These are phyloP conservation scores for Clarias gariepinus DNA, from an alignment of 2,113 vertebrate species.

Conservation along the genomic window DNA sequence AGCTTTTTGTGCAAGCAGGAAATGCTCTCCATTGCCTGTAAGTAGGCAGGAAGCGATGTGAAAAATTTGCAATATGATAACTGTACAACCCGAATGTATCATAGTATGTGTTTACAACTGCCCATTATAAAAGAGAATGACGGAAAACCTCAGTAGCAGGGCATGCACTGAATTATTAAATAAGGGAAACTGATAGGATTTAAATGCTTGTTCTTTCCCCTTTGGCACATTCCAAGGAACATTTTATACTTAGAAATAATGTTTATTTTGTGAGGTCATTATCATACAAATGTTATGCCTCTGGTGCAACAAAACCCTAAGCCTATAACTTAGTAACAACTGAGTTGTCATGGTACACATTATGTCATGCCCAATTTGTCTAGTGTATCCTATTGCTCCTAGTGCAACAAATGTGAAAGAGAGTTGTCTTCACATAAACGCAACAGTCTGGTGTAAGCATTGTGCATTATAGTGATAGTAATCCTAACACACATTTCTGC, in stretches of 20 bases:
- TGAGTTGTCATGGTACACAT: not conserved
- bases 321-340: not conserved
- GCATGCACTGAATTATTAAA: slow-evolving; percentile 18
- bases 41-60: slow-evolving; percentile 23
- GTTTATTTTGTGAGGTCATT: not conserved
- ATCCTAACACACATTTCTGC: not conserved
- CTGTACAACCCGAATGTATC: not conserved
- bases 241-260: not conserved
- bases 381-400: not conserved
- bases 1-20: slow-evolving; percentile 28
- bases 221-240: not conserved
- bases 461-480: not conserved
- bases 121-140: slow-evolving; percentile 1
- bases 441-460: not conserved
- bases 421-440: not conserved
- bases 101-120: slow-evolving; percentile 22
- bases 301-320: not conserved
- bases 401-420: not conserved
- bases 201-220: not conserved
- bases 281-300: not conserved
- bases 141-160: not conserved
- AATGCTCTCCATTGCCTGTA: slow-evolving; percentile 5
- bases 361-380: too few relatives aligned
- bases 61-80: slow-evolving; percentile 26
- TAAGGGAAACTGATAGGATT: slow-evolving; percentile 20